These are phyloP conservation scores for Synergus itoensis DNA, from an alignment of 2,888 invertebrate species.

Conservation along the genomic window DNA sequence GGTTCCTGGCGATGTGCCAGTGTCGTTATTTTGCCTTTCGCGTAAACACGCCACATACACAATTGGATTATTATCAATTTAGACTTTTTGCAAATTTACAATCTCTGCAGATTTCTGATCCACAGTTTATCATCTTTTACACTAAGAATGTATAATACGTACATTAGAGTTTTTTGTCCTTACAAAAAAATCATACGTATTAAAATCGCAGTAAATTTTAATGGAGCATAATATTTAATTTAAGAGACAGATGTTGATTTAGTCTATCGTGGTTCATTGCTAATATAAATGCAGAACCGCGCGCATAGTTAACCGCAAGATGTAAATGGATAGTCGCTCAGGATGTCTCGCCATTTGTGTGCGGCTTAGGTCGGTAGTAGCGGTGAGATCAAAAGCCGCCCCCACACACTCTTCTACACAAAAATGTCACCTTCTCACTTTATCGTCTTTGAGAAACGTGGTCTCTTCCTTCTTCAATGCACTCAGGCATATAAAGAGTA, in stretches of 20 bases:
- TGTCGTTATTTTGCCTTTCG: constrained; percentile 74
- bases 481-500: background rate
- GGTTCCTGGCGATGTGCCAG: constrained; percentile 74
- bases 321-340: constrained; percentile 3
- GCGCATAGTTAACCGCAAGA: background rate
- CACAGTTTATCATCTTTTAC: background rate
- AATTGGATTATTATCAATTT: constrained; percentile 29
- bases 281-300: background rate
- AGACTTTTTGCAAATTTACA: background rate
- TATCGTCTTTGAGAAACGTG: background rate
- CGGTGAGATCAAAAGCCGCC: constrained; percentile 13
- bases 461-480: background rate
- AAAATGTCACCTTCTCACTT: background rate
- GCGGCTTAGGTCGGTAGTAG: background rate
- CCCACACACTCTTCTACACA: background rate
- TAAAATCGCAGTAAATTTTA: background rate
- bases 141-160: background rate
- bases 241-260: background rate
- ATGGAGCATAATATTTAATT: background rate
- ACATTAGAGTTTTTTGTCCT: too few species aligned
- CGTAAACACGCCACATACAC: constrained; percentile 67
- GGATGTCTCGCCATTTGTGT: background rate
- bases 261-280: background rate
- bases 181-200: too few species aligned
- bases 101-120: background rate